Percentiles rank a stretch among this genome's conserved stretches.
phyloP scores from a whole-genome alignment of 2,888 invertebrate genomes.

The Zhuqinia jingwanae region DNA sequence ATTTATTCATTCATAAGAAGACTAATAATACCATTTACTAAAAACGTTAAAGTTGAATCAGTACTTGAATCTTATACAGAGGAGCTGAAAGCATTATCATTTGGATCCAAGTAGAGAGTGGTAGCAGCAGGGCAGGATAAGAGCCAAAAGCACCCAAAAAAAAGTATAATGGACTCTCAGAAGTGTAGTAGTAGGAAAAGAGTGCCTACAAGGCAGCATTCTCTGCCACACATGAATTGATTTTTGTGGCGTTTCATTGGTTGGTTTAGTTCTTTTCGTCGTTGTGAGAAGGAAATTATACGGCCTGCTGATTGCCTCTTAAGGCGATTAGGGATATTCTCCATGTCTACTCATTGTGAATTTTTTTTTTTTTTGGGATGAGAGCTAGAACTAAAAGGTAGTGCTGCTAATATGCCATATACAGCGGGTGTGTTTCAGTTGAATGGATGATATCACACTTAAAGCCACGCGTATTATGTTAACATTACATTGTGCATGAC shows the following conservation, averaged over 20 bases:
- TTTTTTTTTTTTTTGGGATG: not conserved
- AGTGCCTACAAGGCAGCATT: not conserved
- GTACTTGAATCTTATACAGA: slow-evolving; percentile 25
- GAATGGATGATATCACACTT: slow-evolving; percentile 31
- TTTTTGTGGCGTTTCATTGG: slow-evolving; percentile 29
- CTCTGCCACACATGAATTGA: slow-evolving; percentile 44
- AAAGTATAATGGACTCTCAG: slow-evolving; percentile 41
- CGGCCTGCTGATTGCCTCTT: slow-evolving; percentile 72
- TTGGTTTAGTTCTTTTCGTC: slow-evolving; percentile 52
- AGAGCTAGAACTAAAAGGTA: not conserved
- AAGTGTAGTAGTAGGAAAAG: no score
- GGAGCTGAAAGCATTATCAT: not conserved
- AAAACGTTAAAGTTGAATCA: slow-evolving; percentile 19
- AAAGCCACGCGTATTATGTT: not conserved
- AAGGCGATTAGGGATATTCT: slow-evolving; percentile 70
- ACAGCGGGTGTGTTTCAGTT: not conserved
- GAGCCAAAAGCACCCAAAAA: slow-evolving; percentile 22
- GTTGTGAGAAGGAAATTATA: slow-evolving; percentile 70
- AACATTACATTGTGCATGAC: not conserved
- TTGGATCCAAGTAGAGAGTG: slow-evolving; percentile 2
- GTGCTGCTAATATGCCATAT: not conserved
- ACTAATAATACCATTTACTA: not conserved
- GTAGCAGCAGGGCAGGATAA: slow-evolving; percentile 9
- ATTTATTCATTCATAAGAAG: not conserved
- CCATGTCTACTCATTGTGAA: not conserved